A percentile compares a stretch with the other conserved stretches of the same genome.
Evolutionary conservation across 2,888 invertebrate genomes (phyloP).

Genomic region (Omphaloscelis lunosa): DNA sequence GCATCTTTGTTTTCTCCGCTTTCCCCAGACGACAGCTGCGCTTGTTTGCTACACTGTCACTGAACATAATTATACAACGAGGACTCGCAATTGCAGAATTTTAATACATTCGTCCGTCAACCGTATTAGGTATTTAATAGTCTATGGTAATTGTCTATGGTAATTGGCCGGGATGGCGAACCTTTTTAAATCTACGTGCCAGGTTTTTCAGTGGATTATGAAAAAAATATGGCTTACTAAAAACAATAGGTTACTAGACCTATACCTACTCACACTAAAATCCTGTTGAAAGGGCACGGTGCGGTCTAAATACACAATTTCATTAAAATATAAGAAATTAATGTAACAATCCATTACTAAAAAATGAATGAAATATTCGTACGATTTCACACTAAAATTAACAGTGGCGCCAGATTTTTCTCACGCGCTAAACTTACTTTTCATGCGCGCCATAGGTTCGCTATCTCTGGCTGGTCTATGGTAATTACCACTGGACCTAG

Average conservation of each 20-base stretch:
- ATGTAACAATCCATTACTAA: too few relatives aligned
- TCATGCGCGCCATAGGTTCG: not conserved
- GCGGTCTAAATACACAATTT: too few relatives aligned
- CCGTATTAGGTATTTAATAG: constrained; percentile 35
- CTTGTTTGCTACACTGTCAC: constrained; percentile 28
- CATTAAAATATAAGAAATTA: too few relatives aligned
- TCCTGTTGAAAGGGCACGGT: too few relatives aligned
- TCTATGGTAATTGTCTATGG: constrained; percentile 16
- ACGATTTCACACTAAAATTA: not conserved
- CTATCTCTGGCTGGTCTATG: constrained; percentile 12
- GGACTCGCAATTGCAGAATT: constrained; percentile 54
- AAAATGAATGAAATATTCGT: not conserved
- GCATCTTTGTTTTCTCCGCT: constrained; percentile 68
- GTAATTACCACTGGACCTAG: constrained; percentile 17
- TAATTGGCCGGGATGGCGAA: constrained; percentile 29
- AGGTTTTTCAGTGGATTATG: not conserved
- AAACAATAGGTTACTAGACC: too few relatives aligned
- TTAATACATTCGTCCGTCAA: constrained; percentile 51
- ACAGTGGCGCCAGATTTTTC: not conserved
- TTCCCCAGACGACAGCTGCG: constrained; percentile 59
- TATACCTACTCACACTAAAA: too few relatives aligned
- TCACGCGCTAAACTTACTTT: not conserved
- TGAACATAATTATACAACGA: constrained; percentile 45
- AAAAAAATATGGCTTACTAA: not conserved
- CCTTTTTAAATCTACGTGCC: not conserved